Conservation (phyloP, 1,140 invertebrate species). For the Plectrocnemia conspersa region DNA sequence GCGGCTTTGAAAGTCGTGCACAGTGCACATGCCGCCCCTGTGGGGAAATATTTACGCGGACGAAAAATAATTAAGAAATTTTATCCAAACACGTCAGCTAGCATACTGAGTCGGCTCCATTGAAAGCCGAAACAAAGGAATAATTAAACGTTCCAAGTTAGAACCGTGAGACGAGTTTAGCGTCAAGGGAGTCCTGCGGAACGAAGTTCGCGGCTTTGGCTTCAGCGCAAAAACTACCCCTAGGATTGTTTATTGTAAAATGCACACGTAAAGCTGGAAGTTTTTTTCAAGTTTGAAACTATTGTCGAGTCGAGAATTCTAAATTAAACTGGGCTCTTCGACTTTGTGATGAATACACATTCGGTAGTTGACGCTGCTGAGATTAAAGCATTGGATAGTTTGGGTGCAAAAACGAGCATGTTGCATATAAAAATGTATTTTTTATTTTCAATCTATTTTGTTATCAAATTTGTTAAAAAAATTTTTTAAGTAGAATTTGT, state of each 20-base stretch:
- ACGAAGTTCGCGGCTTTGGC: constrained; percentile 14
- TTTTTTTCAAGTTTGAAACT: constrained; percentile 16
- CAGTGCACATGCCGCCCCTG: background rate
- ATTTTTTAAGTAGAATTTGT: too few species aligned
- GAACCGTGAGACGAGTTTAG: constrained; percentile 10
- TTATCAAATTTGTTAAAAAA: too few species aligned
- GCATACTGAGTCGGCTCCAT: background rate
- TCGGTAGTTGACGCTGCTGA: too few species aligned
- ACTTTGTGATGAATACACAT: too few species aligned
- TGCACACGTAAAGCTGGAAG: constrained; percentile 20
- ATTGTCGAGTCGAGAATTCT: constrained; percentile 17
- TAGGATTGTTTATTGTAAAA: constrained; percentile 15
- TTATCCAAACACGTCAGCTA: background rate
- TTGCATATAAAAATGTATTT: too few species aligned
- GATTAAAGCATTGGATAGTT: too few species aligned
- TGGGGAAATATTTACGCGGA: background rate
- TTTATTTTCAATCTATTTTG: too few species aligned
- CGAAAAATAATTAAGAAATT: background rate
- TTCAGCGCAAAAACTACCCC: background rate
- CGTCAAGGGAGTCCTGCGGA: constrained; percentile 8
- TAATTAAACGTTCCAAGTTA: constrained; percentile 9
- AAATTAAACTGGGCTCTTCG: too few species aligned
- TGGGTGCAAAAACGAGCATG: too few species aligned
- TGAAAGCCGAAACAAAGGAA: background rate
- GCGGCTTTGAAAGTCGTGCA: too few species aligned